phyloP scores from a whole-genome alignment of 2,888 invertebrate species.

The Hofmannophila pseudospretella region DNA sequence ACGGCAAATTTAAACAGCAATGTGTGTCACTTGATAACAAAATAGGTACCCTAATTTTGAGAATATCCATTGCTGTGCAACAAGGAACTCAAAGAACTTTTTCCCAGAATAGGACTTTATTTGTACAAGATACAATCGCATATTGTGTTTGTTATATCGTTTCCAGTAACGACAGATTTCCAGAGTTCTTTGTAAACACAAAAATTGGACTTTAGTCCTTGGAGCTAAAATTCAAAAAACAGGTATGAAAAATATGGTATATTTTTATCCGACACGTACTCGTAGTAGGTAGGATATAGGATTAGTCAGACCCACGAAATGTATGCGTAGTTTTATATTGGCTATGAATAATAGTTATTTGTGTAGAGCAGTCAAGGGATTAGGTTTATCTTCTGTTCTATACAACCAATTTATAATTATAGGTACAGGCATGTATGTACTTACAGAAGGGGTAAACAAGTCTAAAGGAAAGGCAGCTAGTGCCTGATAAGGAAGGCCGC shows the following conservation, averaged over 20 bases:
- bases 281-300: background rate
- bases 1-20: constrained; percentile 4
- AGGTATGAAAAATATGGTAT: background rate
- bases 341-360: too few species aligned
- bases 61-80: constrained; percentile 28
- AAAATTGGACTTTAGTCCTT: background rate
- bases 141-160: background rate
- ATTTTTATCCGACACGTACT: background rate
- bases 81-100: constrained; percentile 42
- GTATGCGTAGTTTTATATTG: too few species aligned
- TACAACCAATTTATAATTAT: too few species aligned
- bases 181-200: background rate
- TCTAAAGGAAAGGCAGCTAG: constrained; percentile 42
- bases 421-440: constrained; percentile 1
- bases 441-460: constrained; percentile 30
- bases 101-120: constrained; percentile 52
- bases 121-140: constrained; percentile 28
- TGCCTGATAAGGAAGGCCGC: constrained; percentile 52
- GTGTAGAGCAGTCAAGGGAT: too few species aligned
- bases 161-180: background rate
- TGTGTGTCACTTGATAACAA: constrained; percentile 23
- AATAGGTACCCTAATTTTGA: constrained; percentile 13
- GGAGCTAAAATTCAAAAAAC: background rate
- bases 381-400: too few species aligned
- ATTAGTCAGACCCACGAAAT: too few species aligned